Base-by-base conservation (phyloP, 2,888 invertebrate species). In the Drosophila kambysellisi region DNA sequence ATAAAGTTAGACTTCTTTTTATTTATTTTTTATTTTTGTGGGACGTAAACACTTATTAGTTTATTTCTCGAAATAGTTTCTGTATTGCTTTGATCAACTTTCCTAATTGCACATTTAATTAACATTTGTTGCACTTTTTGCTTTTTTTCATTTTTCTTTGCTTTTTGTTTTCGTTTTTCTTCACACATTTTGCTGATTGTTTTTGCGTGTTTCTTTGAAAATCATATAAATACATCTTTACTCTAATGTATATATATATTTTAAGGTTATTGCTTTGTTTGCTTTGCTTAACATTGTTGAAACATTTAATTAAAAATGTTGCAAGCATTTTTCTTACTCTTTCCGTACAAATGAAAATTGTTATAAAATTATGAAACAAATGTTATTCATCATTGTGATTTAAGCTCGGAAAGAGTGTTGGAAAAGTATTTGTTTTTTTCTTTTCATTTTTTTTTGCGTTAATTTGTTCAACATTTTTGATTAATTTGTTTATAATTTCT, bases 81-180 rank as follows among this genome's bases (percentile, higher is more conserved):
- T 43, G 46, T 76, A 77, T 82, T 72, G 82, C 82, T 67, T 82
- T 70, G 66, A 70, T 80, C 20, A 65, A 62, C 63, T 35, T 73
- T 70, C 53, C 77, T 85, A 85, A 88, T 89, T 88, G 88, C 85
- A 82, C 85, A 81, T 81, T 89, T 89, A 87, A 71, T 80, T 82
- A 84, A 84, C 82, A 84, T 79, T 84, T 77, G 76, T 76, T 79
- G 76, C 79, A 71, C 53, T 50, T n/a, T 15, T 41, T 17, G 46
- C 1, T 6, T 57, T 37, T 50, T 43, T 66, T 41, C 52, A 48
- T 17, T n/a, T 46, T n/a, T 57, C 5, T 12, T 62, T 29, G 8
- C 37, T 41, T 37, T 48, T 33, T 25, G 20, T 25, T 35, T 53
- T 37, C 8, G 25, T 43, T 51, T 51, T 67, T 43, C 53, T 72